A percentile compares a stretch with the other conserved stretches of the same genome.
Evolutionary conservation across 2,797 vertebrate species (phyloP).

Genomic region (Tokudaia tokunoshimensis): DNA sequence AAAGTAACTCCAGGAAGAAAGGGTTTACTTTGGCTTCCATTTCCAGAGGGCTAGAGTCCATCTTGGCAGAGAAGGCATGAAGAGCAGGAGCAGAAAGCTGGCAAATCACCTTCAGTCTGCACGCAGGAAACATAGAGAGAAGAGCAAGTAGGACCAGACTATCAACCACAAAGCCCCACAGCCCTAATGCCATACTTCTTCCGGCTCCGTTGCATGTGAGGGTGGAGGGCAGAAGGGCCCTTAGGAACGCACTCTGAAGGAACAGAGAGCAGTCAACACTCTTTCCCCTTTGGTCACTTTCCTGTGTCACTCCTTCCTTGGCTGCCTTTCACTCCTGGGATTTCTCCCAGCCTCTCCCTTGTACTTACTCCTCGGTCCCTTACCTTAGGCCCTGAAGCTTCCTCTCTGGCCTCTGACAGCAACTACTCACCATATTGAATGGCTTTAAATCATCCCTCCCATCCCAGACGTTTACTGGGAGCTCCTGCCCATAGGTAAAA

Average conservation of each 20-base stretch:
- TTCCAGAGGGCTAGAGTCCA: background rate
- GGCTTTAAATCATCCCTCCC: background rate
- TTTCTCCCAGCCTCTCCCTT: background rate
- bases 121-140: background rate
- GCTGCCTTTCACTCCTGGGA: accelerated
- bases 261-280: too few relatives aligned
- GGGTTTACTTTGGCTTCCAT: background rate
- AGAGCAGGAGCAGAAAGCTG: background rate
- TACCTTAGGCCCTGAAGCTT: background rate
- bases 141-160: too few relatives aligned
- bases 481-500: background rate
- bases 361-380: background rate
- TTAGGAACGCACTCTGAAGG: background rate
- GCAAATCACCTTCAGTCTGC: background rate
- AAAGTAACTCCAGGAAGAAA: background rate
- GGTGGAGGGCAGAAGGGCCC: background rate
- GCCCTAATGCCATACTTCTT: too few relatives aligned
- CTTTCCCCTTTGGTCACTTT: background rate
- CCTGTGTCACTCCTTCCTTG: background rate
- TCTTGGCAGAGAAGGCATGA: background rate
- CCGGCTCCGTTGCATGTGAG: background rate
- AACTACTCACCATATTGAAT: background rate
- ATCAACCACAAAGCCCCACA: background rate
- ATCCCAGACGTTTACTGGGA: background rate
- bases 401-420: background rate